Evolutionary conservation across 2,797 vertebrate genomes (phyloP).

Genomic region (Craterocephalus amniculus): DNA sequence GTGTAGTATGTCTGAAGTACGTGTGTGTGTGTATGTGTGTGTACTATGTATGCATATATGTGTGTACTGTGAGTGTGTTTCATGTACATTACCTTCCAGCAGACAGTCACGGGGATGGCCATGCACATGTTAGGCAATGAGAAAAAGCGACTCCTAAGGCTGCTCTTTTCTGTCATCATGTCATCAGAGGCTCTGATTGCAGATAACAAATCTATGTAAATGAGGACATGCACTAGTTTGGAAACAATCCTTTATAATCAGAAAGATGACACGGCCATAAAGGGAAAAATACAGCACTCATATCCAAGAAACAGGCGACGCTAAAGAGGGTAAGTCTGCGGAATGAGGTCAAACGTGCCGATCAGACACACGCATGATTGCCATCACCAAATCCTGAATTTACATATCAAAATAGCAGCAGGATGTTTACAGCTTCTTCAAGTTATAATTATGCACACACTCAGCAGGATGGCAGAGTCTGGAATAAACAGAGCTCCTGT

Average conservation of each 20-base stretch:
- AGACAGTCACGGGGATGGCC: no score
- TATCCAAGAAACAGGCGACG: background rate
- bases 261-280: background rate
- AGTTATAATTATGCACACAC: slow-evolving; percentile 28
- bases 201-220: background rate
- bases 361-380: slow-evolving; percentile 10
- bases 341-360: background rate
- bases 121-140: no score
- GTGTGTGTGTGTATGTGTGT: no score
- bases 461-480: slow-evolving; percentile 17
- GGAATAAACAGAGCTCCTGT: slow-evolving; percentile 4
- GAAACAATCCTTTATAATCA: background rate
- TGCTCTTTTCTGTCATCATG: no score
- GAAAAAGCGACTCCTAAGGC: no score
- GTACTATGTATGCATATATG: no score
- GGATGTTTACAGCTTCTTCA: slow-evolving; percentile 11
- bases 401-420: slow-evolving; percentile 16
- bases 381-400: slow-evolving; percentile 24
- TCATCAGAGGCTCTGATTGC: background rate
- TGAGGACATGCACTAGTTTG: background rate
- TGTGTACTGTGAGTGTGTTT: no score
- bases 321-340: background rate
- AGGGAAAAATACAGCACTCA: background rate
- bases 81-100: no score
- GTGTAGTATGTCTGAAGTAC: no score